These are phyloP conservation scores for Acrocyrtus sp. DNA, from an alignment of 2,888 invertebrate genomes.

Conservation along the genomic window DNA sequence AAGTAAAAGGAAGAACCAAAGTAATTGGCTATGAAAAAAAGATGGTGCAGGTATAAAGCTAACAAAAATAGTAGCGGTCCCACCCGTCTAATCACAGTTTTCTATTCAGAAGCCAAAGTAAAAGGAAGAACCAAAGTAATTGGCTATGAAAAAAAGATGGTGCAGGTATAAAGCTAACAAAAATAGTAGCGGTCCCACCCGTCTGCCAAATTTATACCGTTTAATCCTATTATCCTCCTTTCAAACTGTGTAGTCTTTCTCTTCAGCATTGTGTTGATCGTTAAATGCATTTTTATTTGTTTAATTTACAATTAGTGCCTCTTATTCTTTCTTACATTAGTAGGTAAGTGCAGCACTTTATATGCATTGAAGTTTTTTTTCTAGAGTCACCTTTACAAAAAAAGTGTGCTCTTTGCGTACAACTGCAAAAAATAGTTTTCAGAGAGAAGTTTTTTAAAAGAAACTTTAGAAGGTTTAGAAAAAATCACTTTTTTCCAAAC, in stretches of 20 bases:
- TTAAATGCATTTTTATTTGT: not conserved
- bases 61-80: not conserved
- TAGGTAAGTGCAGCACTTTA: too few relatives aligned
- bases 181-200: slow-evolving; percentile 6
- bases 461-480: too few relatives aligned
- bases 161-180: not conserved
- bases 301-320: not conserved
- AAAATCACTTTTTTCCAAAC: too few relatives aligned
- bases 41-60: not conserved
- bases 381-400: not conserved
- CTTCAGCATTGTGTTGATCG: not conserved
- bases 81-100: too few relatives aligned
- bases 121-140: too few relatives aligned
- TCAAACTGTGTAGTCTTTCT: not conserved
- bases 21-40: not conserved
- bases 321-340: not conserved
- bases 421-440: too few relatives aligned
- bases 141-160: not conserved
- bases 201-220: slow-evolving; percentile 19
- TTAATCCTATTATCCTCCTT: slow-evolving; percentile 19
- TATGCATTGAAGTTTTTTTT: not conserved
- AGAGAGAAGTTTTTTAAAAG: too few relatives aligned
- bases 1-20: too few relatives aligned
- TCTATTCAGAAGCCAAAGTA: too few relatives aligned
- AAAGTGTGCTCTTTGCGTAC: too few relatives aligned